A percentile compares a stretch with the other conserved stretches of the same genome.
Conservation (phyloP, 2,888 invertebrate genomes). For the Leucozona laternaria region DNA sequence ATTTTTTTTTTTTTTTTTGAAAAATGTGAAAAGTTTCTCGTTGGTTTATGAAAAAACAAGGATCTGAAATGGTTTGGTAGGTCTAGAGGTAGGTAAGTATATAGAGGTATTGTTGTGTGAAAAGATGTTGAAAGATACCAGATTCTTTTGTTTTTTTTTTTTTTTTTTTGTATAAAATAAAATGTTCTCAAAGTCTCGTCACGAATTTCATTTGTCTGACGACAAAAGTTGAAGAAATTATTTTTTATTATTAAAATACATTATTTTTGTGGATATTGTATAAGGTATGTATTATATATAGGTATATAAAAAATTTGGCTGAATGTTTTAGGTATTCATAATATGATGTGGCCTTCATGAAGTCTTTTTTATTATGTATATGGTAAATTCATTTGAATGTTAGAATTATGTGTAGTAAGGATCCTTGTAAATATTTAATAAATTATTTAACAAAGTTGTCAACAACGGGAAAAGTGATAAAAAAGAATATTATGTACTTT, state of each 20-base stretch:
- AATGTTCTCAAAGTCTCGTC: constrained; percentile 38
- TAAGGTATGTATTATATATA: background rate
- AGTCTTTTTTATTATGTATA: constrained; percentile 16
- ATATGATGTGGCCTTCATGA: constrained; percentile 33
- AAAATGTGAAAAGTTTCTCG: constrained; percentile 29
- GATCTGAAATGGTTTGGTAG: background rate
- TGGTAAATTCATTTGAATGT: constrained; percentile 22
- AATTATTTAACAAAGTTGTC: constrained; percentile 19
- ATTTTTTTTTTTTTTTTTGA: constrained; percentile 14
- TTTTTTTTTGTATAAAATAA: background rate
- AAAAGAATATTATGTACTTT: background rate
- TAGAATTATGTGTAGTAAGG: constrained; percentile 1
- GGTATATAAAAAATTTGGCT: background rate
- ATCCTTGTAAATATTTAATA: constrained; percentile 20
- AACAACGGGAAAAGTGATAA: background rate
- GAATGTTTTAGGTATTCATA: constrained; percentile 41
- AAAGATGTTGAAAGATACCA: constrained; percentile 41
- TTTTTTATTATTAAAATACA: constrained; percentile 41
- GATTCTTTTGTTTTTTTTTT: constrained; percentile 29
- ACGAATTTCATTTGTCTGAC: constrained; percentile 42
- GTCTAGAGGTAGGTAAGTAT: background rate
- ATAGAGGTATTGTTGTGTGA: constrained; percentile 17
- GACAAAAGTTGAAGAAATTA: constrained; percentile 29
- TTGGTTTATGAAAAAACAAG: background rate
- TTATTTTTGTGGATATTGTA: constrained; percentile 10